A percentile compares a stretch with the other conserved stretches of the same genome.
phyloP scores from a whole-genome alignment of 1,140 invertebrate species.

The Calephelis nemesis region DNA sequence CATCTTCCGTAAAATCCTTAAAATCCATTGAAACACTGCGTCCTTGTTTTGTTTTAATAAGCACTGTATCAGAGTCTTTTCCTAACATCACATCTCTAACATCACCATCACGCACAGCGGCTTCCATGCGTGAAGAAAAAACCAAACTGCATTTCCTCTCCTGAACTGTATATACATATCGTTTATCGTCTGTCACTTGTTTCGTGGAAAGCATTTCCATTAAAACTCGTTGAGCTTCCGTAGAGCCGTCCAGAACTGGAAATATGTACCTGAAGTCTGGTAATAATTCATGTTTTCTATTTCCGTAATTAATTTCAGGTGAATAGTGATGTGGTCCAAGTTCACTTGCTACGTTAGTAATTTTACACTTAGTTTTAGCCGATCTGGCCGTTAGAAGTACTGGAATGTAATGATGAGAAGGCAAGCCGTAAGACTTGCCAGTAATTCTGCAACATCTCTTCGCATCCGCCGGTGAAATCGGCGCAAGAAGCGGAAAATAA shows the following conservation, averaged over 20 bases:
- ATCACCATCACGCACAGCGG: constrained; percentile 87
- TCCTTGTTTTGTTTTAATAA: constrained; percentile 86
- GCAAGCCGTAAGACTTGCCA: constrained; percentile 87
- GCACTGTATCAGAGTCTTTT: constrained; percentile 85
- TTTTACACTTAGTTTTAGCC: constrained; percentile 82
- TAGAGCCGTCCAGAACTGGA: constrained; percentile 83
- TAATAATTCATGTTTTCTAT: constrained; percentile 82
- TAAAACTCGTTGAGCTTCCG: constrained; percentile 82
- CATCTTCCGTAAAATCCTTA: constrained; percentile 80
- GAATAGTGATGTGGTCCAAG: constrained; percentile 80
- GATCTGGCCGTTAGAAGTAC: constrained; percentile 82
- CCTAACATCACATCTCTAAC: constrained; percentile 88
- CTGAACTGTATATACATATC: constrained; percentile 87
- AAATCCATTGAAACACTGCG: constrained; percentile 86
- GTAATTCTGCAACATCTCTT: constrained; percentile 90
- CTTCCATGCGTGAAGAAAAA: constrained; percentile 87
- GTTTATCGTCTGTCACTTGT: constrained; percentile 79
- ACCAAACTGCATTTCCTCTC: constrained; percentile 87
- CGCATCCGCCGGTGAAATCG: constrained; percentile 89
- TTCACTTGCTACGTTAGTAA: constrained; percentile 82
- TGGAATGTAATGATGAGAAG: constrained; percentile 89
- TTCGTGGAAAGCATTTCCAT: constrained; percentile 82
- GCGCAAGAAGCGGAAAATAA: constrained; percentile 90
- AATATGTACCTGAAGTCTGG: constrained; percentile 88
- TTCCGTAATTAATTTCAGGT: constrained; percentile 81